Evolutionary conservation across 1,140 invertebrate genomes (phyloP), one percentile per base, ranked within the genome.

Genomic region (Capitella teleta): DNA sequence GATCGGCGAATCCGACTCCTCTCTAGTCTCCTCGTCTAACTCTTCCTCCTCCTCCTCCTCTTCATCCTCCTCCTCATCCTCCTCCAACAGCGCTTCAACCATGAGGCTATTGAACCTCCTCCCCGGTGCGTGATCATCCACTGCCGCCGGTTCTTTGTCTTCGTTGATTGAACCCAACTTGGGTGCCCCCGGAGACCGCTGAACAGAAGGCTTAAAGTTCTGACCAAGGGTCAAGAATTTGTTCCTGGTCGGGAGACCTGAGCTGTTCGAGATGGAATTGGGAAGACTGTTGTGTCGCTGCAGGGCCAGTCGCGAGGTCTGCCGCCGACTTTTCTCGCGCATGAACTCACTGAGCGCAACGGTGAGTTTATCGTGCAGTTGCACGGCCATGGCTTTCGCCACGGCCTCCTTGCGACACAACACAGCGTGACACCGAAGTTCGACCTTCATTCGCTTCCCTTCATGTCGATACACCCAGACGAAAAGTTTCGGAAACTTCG

Each of bases 401-500:
- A 77, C 77, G 8, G 70, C 64, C 44, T 77, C 85, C 67, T 88
- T 92, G 61, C 83, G 81, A 73, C 94, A 98, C n/a, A 98, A 78
- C 19, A 95, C 92, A 3, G 95, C 94, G 72, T 98, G 95, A 66
- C 94, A 98, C 41, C 95, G 78, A 0, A 98, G 78, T 74, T 98
- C 94, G 57, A 95, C 90, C 68, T 94, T 93, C 54, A 98, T 78
- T 64, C 87, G 83, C 36, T 91, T 82, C 6, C 92, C 93, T 69
- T 96, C 92, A 74, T 97, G 93, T 34, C 80, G 66, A 84, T 83
- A 82, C 8, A 82, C 77, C 81, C 81, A 82, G 41, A 79, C 92
- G 73, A 98, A 96, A 8, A 73, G 53, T 23, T 84, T 81, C 0
- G 92, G 91, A 68, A 90, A 93, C 51, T 86, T 81, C 3, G 82